Evolutionary conservation across 2,888 invertebrate genomes (phyloP).

Genomic region (Hemithea aestivaria): DNA sequence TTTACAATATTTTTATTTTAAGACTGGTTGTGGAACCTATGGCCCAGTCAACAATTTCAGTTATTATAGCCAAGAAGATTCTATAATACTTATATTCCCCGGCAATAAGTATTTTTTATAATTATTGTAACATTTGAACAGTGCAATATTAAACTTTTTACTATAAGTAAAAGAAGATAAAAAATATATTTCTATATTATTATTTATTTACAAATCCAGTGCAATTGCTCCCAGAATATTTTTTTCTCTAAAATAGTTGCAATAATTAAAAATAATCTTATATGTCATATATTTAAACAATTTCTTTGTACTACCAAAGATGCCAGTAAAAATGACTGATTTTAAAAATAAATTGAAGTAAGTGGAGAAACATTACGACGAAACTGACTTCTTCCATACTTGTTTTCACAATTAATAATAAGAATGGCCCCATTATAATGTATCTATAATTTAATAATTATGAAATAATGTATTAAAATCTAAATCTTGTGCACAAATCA

Average conservation of each 20-base stretch:
- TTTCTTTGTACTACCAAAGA: constrained; percentile 61
- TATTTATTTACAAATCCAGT: constrained; percentile 50
- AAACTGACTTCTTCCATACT: constrained; percentile 44
- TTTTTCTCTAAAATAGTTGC: constrained; percentile 34
- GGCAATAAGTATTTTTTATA: constrained; percentile 25
- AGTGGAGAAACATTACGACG: constrained; percentile 21
- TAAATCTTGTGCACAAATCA: constrained; percentile 63
- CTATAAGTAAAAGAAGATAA: constrained; percentile 67
- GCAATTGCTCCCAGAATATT: constrained; percentile 62
- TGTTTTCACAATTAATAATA: constrained; percentile 41
- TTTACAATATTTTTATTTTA: constrained; percentile 12
- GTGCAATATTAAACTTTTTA: constrained; percentile 74
- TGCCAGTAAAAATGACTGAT: constrained; percentile 54
- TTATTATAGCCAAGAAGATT: constrained; percentile 18
- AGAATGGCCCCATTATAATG: constrained; percentile 44
- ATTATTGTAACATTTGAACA: constrained; percentile 42
- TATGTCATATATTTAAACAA: constrained; percentile 18
- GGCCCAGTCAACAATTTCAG: constrained; percentile 9
- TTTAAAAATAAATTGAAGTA: constrained; percentile 44
- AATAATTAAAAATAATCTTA: constrained; percentile 31
- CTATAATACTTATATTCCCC: constrained; percentile 17
- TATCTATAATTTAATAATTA: constrained; percentile 20
- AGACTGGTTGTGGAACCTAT: constrained; percentile 16
- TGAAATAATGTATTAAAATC: constrained; percentile 44
- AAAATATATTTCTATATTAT: constrained; percentile 46